Conservation (phyloP, 2,888 invertebrate genomes). For the Drosophila paracracens region DNA sequence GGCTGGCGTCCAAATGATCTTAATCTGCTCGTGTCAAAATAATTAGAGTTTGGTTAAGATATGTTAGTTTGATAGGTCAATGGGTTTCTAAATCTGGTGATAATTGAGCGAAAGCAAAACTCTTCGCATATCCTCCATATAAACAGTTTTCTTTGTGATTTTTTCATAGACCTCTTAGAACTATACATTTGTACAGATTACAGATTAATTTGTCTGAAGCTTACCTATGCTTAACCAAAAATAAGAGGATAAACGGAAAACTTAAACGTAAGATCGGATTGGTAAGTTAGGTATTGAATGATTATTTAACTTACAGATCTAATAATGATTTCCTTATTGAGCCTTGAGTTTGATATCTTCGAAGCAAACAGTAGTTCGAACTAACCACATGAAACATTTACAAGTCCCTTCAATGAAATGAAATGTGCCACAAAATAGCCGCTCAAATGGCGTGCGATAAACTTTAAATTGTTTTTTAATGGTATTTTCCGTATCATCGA, state of each 20-base stretch:
- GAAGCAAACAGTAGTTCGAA: neutral
- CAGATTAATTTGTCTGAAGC: neutral
- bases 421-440: constrained; percentile 22
- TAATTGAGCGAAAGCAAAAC: neutral
- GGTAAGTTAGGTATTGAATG: neutral
- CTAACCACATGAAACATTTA: neutral
- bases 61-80: neutral
- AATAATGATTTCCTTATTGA: neutral
- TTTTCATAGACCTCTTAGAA: neutral
- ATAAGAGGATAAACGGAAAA: neutral
- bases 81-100: neutral
- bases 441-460: constrained; percentile 46
- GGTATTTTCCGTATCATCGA: constrained; percentile 54
- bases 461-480: constrained; percentile 68
- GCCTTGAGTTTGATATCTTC: neutral
- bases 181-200: neutral
- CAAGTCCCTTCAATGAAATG: constrained; percentile 1
- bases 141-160: neutral
- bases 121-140: neutral
- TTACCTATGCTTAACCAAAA: neutral
- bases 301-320: neutral
- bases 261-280: neutral
- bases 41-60: neutral
- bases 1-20: neutral
- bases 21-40: neutral